Evolutionary conservation across 2,888 invertebrate genomes (phyloP).

Genomic region (Agriopis leucophaearia): DNA sequence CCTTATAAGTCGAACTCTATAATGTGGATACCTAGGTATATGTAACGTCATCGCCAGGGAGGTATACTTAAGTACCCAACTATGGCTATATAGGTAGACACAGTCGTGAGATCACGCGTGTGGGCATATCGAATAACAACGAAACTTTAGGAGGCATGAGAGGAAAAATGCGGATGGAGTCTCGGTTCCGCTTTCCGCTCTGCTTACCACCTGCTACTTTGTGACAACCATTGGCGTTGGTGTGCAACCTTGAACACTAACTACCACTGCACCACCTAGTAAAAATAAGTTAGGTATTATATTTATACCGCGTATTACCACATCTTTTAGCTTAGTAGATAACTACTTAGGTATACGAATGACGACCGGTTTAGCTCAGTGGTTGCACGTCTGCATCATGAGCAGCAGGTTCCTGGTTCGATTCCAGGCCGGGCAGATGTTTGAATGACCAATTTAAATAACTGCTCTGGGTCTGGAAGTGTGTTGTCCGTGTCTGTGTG

Average conservation of each 20-base stretch:
- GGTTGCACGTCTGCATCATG: not conserved
- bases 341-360: not conserved
- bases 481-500: too few species aligned
- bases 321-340: constrained; percentile 1
- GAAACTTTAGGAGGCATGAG: constrained; percentile 71
- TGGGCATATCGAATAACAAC: constrained; percentile 66
- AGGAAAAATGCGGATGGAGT: constrained; percentile 65
- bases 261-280: not conserved
- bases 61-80: constrained; percentile 7
- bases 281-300: not conserved
- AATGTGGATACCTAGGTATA: constrained; percentile 8
- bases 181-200: constrained; percentile 69
- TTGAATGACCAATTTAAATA: too few species aligned
- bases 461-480: too few species aligned
- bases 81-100: not conserved
- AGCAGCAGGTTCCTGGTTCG: too few species aligned
- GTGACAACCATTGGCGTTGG: constrained; percentile 42
- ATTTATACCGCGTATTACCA: not conserved
- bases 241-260: constrained; percentile 29
- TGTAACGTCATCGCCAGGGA: constrained; percentile 26
- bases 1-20: constrained; percentile 27
- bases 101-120: constrained; percentile 56
- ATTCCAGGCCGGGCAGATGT: too few species aligned
- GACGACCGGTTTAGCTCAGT: too few species aligned
- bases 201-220: constrained; percentile 54